Base-by-base conservation (phyloP, 2,113 vertebrate genomes). In the Seriola quinqueradiata region DNA sequence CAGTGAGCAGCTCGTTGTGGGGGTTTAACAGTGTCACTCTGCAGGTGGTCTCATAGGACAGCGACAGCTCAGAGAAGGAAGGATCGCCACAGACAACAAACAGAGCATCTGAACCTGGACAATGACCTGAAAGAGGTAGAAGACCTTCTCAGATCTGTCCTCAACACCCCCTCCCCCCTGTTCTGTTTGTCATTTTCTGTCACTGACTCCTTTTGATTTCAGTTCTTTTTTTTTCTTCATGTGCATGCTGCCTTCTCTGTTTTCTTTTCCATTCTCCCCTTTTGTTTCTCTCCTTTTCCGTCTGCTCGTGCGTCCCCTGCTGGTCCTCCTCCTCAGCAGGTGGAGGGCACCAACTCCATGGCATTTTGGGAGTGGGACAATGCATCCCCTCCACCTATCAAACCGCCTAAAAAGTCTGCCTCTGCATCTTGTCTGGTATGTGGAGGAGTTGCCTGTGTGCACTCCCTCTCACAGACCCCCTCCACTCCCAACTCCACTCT, bases 321-420 rank as follows among this genome's bases (percentile, higher is more conserved):
- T 36, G 12, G 84, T 75, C 68, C 1, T 76, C 58, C 48, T 75
- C 70, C 59, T 69, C 32, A 96, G 96, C 96, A 96, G 91, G 95
- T 94, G 69, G 87, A 96, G 95, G 96, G 96, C 90, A 96, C 93
- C 95, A 98, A 97, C 94, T 97, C 95, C 92, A 96, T 97, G 96
- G 96, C 96, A 81, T 97, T 98, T 95, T 97, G 97, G 97, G 97
- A 98, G 94, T 97, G 97, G 97, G 97, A 97, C 92, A 96, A 97
- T 94, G 95, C 95, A 44, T 94, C 92, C 85, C 94, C 96, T 94
- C 96, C 94, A 88, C 96, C 96, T 91, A 84, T 95, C 94, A 96
- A 96, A 92, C 97, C 95, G 79, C 97, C 97, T 91, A 97, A 97
- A 98, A 99, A 98, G 92, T 98, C 97, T 90, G 97, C 96, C 94